These are phyloP conservation scores for Penelope pileata DNA, from an alignment of 2,113 vertebrate genomes.

Conservation along the genomic window DNA sequence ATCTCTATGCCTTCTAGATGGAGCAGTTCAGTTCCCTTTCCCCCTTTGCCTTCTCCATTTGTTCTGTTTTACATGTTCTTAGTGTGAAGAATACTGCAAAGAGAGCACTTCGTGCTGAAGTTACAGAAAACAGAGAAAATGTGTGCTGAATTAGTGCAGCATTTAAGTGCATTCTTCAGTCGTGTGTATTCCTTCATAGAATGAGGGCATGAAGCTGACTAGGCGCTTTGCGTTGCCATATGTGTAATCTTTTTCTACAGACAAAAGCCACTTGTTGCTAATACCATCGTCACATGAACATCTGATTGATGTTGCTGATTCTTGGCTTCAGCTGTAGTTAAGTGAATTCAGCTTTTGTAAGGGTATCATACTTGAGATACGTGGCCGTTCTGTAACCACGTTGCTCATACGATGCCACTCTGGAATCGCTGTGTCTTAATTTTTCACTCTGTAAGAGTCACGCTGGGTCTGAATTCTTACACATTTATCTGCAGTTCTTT, in stretches of 20 bases:
- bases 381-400: not conserved
- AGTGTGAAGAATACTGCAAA: not conserved
- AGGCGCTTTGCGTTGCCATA: not conserved
- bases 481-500: not conserved
- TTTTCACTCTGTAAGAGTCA: not conserved
- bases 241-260: not conserved
- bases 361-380: not conserved
- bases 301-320: not conserved
- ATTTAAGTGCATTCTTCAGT: not conserved
- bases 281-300: not conserved
- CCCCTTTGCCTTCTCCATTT: not conserved
- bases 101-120: not conserved
- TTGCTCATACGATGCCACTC: not conserved
- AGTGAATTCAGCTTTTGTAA: not conserved
- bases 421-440: too few species aligned
- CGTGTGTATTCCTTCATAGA: not conserved
- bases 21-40: not conserved
- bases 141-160: not conserved
- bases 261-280: conserved; percentile 31
- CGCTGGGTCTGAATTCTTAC: not conserved
- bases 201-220: not conserved
- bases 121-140: not conserved
- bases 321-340: not conserved
- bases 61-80: not conserved
- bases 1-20: not conserved